Base-by-base conservation (phyloP, 2,797 vertebrate genomes). In the Rhabdophis nuchalis region DNA sequence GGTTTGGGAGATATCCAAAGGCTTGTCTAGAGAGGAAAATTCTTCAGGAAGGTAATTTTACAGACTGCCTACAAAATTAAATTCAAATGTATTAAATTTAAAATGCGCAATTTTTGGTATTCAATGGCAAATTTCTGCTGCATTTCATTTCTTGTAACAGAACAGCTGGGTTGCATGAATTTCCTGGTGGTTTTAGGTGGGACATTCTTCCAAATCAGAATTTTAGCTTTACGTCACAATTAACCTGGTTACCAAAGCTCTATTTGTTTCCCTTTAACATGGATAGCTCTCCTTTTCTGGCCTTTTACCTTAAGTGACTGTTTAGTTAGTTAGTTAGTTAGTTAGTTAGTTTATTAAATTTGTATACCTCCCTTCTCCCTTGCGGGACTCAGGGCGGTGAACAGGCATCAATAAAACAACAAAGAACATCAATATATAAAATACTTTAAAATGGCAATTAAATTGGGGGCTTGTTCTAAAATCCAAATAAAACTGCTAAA, bases 21-120 rank as follows among this genome's bases (percentile, higher is more conserved):
- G 29, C 29, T 36, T 92, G 12, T 93, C 1, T 57, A 53, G 1
- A 92, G 32, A 92, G 14, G 1, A 8, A 0, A 8, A 85, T 54
- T 46, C 36, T 89, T 89, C 72, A 64, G 12, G 57, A 88, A 57
- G 10, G 50, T 41, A 20, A 88, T 90, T 88, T 93, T 93, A 87
- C 7, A 46, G 85, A 90, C 82, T 91, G 94, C 68, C 2, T 58
- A 0, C 56, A 93, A 91, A 85, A 32, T 92, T 89, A 89, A 77
- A 85, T 52, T 41, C 9, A 13, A 93, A 54, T 50, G 32, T 90
- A 88, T 94, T 92, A 54, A 89, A 60, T 89, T 85, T 92, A 89
- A 60, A 93, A 85, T 2, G 41, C 5, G 88, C 2, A 2, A 93
- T 95, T 87, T 91, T 91, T 13, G 2, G 18, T 20, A 93, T 94